Percentiles rank a stretch among this genome's conserved stretches.
Conservation (phyloP, 2,113 vertebrate genomes). For the Miniopterus natalensis region DNA sequence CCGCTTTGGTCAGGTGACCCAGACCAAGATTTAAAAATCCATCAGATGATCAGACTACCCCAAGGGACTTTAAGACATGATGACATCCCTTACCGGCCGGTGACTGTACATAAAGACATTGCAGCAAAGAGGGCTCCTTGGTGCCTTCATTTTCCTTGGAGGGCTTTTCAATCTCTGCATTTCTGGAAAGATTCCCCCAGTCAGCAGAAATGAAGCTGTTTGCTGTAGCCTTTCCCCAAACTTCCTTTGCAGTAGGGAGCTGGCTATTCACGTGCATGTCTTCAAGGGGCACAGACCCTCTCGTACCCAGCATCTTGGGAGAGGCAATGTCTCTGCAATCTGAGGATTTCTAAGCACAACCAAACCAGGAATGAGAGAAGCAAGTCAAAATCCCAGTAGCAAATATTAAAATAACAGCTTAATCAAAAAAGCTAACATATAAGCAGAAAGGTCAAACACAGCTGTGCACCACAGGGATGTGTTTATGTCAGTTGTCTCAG, state of each 20-base stretch:
- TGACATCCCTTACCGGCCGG: constrained; percentile 89
- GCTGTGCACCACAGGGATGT: not conserved
- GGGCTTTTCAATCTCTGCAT: constrained; percentile 70
- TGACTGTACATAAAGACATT: constrained; percentile 93
- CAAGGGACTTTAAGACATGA: not conserved
- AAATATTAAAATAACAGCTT: not conserved
- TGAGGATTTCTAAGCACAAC: constrained; percentile 81
- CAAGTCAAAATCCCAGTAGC: constrained; percentile 63
- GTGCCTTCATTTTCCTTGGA: constrained; percentile 76
- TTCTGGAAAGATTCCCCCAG: constrained; percentile 69
- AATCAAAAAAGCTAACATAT: not conserved
- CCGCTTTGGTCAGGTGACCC: too few relatives aligned
- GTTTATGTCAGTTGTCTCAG: not conserved
- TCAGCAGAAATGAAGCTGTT: constrained; percentile 68
- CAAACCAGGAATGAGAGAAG: constrained; percentile 66
- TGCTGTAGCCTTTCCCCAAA: constrained; percentile 29
- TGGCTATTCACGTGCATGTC: not conserved
- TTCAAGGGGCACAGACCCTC: constrained; percentile 44
- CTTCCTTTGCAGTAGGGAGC: constrained; percentile 54
- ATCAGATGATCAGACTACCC: not conserved
- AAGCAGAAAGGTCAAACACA: not conserved
- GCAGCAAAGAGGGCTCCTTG: constrained; percentile 85
- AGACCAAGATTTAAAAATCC: not conserved
- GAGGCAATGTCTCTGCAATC: constrained; percentile 62
- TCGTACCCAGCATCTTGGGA: constrained; percentile 17